These are phyloP conservation scores for Sebastes steindachneri DNA, from an alignment of 2,797 vertebrate species.

Conservation along the genomic window DNA sequence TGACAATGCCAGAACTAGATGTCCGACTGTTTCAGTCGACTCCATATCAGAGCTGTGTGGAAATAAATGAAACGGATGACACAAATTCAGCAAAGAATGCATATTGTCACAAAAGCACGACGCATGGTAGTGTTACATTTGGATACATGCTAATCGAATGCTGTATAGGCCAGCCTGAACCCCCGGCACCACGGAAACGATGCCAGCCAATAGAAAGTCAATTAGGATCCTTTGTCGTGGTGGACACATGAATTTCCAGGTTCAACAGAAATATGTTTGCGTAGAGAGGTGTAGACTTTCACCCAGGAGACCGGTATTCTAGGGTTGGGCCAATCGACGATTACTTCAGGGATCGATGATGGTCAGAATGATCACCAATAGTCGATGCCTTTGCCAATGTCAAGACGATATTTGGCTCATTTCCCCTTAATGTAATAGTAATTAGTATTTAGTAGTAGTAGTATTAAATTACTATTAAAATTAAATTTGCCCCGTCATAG, in stretches of 20 bases:
- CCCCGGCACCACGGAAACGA: neutral
- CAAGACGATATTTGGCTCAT: too few relatives aligned
- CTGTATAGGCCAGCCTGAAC: neutral
- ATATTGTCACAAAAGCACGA: neutral
- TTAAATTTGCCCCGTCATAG: too few relatives aligned
- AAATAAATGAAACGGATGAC: slow-evolving; percentile 47
- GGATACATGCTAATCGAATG: neutral
- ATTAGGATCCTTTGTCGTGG: neutral
- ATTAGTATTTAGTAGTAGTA: too few relatives aligned
- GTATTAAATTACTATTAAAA: too few relatives aligned
- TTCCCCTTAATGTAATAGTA: too few relatives aligned
- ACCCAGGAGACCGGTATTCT: too few relatives aligned
- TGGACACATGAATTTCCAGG: accelerated
- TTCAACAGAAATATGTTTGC: too few relatives aligned
- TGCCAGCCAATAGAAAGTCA: neutral
- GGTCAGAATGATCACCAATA: too few relatives aligned
- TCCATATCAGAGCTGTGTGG: slow-evolving; percentile 35
- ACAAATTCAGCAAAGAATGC: slow-evolving; percentile 5
- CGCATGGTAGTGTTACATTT: neutral
- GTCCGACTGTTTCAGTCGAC: slow-evolving; percentile 60
- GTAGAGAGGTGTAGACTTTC: accelerated
- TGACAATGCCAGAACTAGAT: slow-evolving; percentile 67
- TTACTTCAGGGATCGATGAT: accelerated
- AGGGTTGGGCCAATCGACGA: accelerated
- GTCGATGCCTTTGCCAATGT: accelerated